Evolutionary conservation across 2,113 vertebrate species (phyloP).

Genomic region (Phylloscopus trochilus): DNA sequence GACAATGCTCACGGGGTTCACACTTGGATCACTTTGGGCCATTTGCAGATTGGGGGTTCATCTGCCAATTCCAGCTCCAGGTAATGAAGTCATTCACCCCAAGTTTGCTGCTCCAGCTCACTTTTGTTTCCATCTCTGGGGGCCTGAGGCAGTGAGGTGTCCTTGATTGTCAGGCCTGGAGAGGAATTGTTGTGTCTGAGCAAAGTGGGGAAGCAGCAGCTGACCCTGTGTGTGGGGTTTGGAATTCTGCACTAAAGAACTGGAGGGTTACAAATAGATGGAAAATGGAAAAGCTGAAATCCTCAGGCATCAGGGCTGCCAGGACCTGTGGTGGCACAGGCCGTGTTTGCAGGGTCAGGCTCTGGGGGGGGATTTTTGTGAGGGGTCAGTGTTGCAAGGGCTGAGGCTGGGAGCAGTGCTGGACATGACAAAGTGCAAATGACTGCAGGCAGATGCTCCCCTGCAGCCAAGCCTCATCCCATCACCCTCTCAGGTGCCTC

Average conservation of each 20-base stretch:
- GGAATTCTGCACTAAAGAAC: accelerated
- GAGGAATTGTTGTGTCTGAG: neutral
- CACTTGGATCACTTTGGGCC: neutral
- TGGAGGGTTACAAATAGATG: neutral
- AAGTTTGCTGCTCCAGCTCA: neutral
- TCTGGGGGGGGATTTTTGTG: neutral
- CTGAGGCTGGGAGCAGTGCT: neutral
- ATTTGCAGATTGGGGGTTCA: neutral
- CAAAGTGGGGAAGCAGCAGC: neutral
- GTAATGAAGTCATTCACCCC: neutral
- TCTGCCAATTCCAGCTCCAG: accelerated
- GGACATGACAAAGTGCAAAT: neutral
- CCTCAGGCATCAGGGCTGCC: neutral
- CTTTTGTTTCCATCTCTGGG: neutral
- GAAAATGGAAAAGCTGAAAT: neutral
- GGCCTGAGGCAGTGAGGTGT: neutral
- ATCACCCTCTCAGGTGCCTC: accelerated
- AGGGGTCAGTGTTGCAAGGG: neutral
- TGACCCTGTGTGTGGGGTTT: neutral
- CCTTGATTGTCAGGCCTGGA: neutral
- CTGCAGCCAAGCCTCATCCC: neutral
- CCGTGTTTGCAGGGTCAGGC: neutral
- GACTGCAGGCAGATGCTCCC: neutral
- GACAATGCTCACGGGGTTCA: too few relatives aligned
- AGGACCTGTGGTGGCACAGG: neutral